Base-by-base conservation (phyloP, 2,797 vertebrate genomes). In the Xyrichtys novacula region DNA sequence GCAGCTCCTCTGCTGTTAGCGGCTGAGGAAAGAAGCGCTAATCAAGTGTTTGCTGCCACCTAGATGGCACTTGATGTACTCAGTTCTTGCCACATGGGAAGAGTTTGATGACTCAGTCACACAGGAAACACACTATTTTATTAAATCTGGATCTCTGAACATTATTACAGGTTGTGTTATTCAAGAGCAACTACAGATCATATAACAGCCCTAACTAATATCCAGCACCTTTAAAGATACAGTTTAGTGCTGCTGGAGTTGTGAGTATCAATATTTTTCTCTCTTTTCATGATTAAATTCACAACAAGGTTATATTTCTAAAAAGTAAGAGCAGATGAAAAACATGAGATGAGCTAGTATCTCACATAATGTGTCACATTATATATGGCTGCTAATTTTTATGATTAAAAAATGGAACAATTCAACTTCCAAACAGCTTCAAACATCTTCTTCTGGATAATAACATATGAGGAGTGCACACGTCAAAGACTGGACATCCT, bases 31-130 rank as follows among this genome's bases (percentile, higher is more conserved):
- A 11, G 34, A 15, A 12, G 14, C 34, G 12, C 20, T 36, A 17
- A 34, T 7, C 2, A 1, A 20, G n/a, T 9, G 25, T 69, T 17
- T 69, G 53, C 70, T 69, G 69, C 69, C 25, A 44, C 58, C 47
- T 73, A 34, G 46, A 47, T 48, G 64, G 57, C 12, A 32, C 16
- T 40, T 34, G 6, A 28, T 16, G 25, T n/a, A 4, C 0, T 50
- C 43, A 28, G 14, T 8, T 2, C 23, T 14, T 6, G 23, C 43
- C 20, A 2, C 14, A 47, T 1, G 19, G 19, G 16, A 49, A 22
- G 17, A 58, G 14, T 49, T 25, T 2, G 25, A 65, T 16, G 47
- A 54, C 46, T 42, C 58, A 34, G 32, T 34, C 32, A 34, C 23
- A 64, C n/a, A 22, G 19, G 39, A 74, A 25, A 61, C 36, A 53